Evolutionary conservation across 2,797 vertebrate species (phyloP).

Genomic region (Naso thynnoides): DNA sequence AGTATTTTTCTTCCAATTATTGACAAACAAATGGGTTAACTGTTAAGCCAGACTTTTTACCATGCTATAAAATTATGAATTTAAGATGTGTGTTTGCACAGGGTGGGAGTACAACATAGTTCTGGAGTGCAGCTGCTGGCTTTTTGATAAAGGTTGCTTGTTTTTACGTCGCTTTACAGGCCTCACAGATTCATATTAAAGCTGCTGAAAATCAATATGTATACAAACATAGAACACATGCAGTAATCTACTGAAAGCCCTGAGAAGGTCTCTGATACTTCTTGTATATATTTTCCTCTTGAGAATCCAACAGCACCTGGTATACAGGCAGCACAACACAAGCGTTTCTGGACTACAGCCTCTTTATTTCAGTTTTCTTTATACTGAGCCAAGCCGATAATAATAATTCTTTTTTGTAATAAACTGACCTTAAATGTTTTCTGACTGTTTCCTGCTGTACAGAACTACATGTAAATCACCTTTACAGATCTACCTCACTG

Average conservation of each 20-base stretch:
- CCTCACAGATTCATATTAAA: slow-evolving; percentile 52
- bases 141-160: slow-evolving; percentile 78
- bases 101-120: slow-evolving; percentile 52
- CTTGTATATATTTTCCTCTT: slow-evolving; percentile 36
- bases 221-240: slow-evolving; percentile 1
- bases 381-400: background rate
- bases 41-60: slow-evolving; percentile 58
- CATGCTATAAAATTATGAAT: slow-evolving; percentile 66
- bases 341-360: slow-evolving; percentile 12
- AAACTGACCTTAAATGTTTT: background rate
- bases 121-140: slow-evolving; percentile 63
- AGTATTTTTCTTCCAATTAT: slow-evolving; percentile 58
- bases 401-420: background rate
- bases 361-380: slow-evolving; percentile 51
- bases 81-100: slow-evolving; percentile 35
- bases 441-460: slow-evolving; percentile 5
- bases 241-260: slow-evolving; percentile 12
- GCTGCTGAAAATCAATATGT: slow-evolving; percentile 32
- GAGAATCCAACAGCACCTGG: slow-evolving; percentile 31
- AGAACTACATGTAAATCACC: slow-evolving; percentile 32
- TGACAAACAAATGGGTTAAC: slow-evolving; percentile 72
- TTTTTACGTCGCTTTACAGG: slow-evolving; percentile 44
- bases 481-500: slow-evolving; percentile 26
- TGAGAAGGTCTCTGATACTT: background rate
- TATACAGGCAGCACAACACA: background rate